phyloP scores from a whole-genome alignment of 2,797 vertebrate species.

The Megaceryle alcyon region DNA sequence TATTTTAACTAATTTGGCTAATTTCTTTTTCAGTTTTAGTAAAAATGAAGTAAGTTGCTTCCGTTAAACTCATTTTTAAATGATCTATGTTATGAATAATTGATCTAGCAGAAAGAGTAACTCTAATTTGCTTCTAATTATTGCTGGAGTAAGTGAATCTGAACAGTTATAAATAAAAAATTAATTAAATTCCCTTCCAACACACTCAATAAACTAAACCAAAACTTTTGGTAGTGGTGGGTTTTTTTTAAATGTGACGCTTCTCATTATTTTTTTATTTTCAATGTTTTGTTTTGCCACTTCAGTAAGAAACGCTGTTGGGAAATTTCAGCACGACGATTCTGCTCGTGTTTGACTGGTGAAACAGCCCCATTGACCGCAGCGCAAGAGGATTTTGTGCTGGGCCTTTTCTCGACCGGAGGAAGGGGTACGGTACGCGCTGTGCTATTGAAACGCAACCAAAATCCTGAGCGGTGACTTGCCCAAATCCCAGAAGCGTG shows the following conservation, averaged over 20 bases:
- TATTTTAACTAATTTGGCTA: conserved; percentile 65
- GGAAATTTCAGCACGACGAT: neutral
- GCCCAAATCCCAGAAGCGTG: neutral
- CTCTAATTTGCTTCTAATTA: conserved; percentile 5
- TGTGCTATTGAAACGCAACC: neutral
- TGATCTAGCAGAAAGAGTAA: conserved; percentile 49
- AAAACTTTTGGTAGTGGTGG: neutral
- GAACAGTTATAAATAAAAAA: neutral
- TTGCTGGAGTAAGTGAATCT: neutral
- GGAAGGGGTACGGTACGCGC: neutral
- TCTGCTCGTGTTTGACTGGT: neutral
- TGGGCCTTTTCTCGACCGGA: no score
- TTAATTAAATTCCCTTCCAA: neutral
- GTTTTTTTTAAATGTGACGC: neutral
- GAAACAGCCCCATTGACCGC: no score
- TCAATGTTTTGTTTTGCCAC: neutral
- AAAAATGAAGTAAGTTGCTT: conserved; percentile 40
- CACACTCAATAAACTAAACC: neutral
- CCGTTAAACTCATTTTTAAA: neutral
- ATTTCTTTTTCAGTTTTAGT: conserved; percentile 51
- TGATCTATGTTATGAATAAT: conserved; percentile 25
- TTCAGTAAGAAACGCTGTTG: neutral
- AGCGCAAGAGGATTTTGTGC: no score
- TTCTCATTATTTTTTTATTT: neutral
- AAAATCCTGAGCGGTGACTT: neutral